These are phyloP conservation scores for Opisthograptis luteolata DNA, from an alignment of 2,888 invertebrate species.

Conservation along the genomic window DNA sequence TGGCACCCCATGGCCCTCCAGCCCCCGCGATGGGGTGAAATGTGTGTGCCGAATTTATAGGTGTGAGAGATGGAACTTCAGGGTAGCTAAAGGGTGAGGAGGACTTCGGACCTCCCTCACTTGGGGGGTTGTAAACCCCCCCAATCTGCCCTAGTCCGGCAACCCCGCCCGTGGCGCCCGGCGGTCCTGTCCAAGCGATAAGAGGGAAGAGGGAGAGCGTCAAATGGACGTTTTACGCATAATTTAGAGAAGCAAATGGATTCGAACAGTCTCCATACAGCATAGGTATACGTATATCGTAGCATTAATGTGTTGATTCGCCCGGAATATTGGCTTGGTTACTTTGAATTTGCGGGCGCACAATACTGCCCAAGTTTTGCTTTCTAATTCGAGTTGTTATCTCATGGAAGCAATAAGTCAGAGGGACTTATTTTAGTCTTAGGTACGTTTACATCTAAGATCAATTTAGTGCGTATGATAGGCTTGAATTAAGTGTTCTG, in stretches of 20 bases:
- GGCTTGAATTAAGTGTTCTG: no score
- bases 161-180: slow-evolving; percentile 80
- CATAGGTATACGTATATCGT: slow-evolving; percentile 68
- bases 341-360: slow-evolving; percentile 19
- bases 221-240: slow-evolving; percentile 86
- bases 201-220: slow-evolving; percentile 83
- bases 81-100: slow-evolving; percentile 84
- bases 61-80: slow-evolving; percentile 85
- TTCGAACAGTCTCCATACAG: slow-evolving; percentile 81
- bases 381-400: slow-evolving; percentile 16
- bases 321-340: slow-evolving; percentile 27
- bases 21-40: slow-evolving; percentile 73
- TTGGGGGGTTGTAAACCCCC: slow-evolving; percentile 74
- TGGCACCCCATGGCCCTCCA: slow-evolving; percentile 75
- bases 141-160: slow-evolving; percentile 83
- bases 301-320: slow-evolving; percentile 52
- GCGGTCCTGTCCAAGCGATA: slow-evolving; percentile 83
- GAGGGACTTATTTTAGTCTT: slow-evolving; percentile 2
- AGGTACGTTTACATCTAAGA: not conserved
- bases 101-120: slow-evolving; percentile 81
- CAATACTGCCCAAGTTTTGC: slow-evolving; percentile 17
- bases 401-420: not conserved
- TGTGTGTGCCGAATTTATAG: slow-evolving; percentile 84
- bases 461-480: not conserved
- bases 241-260: slow-evolving; percentile 85